A percentile compares a stretch with the other conserved stretches of the same genome.
Conservation (phyloP, 2,797 vertebrate species). For the Parotocinclus haroldoi region DNA sequence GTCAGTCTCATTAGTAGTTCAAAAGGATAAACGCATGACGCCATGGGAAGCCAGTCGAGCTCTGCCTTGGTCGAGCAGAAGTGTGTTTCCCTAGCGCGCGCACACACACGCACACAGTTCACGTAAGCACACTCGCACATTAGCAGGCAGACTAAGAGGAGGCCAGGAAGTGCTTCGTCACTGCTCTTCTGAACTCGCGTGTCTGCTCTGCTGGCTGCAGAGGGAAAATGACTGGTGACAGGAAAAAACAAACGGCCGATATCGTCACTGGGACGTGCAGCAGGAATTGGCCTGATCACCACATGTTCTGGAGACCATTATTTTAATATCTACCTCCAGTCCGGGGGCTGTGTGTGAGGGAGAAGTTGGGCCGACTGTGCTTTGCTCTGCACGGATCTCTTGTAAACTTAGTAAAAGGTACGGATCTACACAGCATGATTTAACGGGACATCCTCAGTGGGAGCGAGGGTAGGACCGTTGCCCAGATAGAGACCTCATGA, state of each 20-base stretch:
- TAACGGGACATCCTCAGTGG: background rate
- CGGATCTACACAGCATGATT: background rate
- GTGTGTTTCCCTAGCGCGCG: constrained; percentile 25
- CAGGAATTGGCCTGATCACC: constrained; percentile 28
- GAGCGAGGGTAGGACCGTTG: background rate
- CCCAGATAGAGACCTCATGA: constrained; percentile 58
- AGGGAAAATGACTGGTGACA: constrained; percentile 41
- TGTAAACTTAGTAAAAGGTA: background rate
- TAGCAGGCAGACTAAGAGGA: constrained; percentile 21
- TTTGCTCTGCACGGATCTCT: constrained; percentile 16
- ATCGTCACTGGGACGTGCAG: constrained; percentile 41
- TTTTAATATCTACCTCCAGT: constrained; percentile 12
- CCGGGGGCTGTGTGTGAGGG: constrained; percentile 35
- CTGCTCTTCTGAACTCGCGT: constrained; percentile 30
- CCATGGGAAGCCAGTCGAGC: constrained; percentile 31
- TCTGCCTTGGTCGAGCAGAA: constrained; percentile 6
- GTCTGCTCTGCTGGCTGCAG: constrained; percentile 21
- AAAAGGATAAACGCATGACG: constrained; percentile 68
- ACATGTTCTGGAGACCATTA: constrained; percentile 8
- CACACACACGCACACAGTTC: constrained; percentile 3
- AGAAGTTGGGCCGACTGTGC: constrained; percentile 26
- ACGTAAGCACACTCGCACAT: constrained; percentile 1
- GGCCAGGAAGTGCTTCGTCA: constrained; percentile 31
- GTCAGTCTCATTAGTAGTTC: constrained; percentile 63
- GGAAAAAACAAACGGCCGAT: constrained; percentile 47